Evolutionary conservation across 2,797 vertebrate species (phyloP), one percentile per base, ranked within the genome.

Genomic region (Danio choprae): DNA sequence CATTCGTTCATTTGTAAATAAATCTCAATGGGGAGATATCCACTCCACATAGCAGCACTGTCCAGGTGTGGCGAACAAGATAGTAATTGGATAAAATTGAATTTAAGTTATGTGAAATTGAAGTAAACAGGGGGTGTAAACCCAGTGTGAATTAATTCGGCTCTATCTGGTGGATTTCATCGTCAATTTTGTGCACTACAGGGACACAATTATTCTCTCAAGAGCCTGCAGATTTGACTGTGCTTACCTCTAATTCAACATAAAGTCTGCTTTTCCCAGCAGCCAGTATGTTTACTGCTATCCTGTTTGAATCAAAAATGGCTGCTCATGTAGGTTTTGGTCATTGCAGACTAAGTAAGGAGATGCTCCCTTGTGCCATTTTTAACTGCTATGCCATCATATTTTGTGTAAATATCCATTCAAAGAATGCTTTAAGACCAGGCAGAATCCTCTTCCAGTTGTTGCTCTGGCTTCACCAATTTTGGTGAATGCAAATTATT

Each of bases 1-100:
- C 29, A 50, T 78, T 60, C 41, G 48, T 59, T 78, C 53, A 78
- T 78, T 79, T 71, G 10, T 71, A 43, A 69, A 78, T 78, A 40
- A 44, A 72, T 71, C 58, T 72, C 56, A 7, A 38, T 53, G 67
- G 68, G 44, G 55, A 75, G 20, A 69, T 53, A 74, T 81, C 44
- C 55, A 50, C 60, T 56, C n/a, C 8, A 13, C 60, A 58, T 75
- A 51, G 62, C 43, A 69, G 50, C n/a, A 75, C 55, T 74, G 55
- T 44, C 72, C 79, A 74, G 63, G 72, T 75, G 73, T 71, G 80
- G 46, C 65, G 60, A 51, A 73, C 44, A 10, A 56, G 50, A 65
- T 78, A 50, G 68, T 78, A 74, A 65, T 76, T 76, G 77, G 72
- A 58, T 71, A 64, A 80, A 70, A 80, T 80, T 76, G 22, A 75